Conservation (phyloP, 2,888 invertebrate genomes). For the Ophion costatus region DNA sequence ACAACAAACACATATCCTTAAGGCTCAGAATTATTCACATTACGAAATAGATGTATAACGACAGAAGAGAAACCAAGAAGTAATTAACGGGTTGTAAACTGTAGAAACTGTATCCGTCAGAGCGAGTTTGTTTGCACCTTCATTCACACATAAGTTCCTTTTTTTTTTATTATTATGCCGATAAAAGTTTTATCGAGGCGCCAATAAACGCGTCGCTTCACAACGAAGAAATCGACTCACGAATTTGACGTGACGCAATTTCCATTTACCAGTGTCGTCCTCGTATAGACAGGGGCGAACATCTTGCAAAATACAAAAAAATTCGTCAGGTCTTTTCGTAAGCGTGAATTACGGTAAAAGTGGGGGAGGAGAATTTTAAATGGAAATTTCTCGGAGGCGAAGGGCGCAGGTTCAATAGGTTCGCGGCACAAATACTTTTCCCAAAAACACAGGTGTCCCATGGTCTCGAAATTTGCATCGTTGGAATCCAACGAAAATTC, state of each 20-base stretch:
- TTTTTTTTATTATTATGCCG: constrained; percentile 13
- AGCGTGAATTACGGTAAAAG: not conserved
- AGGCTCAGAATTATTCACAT: constrained; percentile 63
- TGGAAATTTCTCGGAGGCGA: constrained; percentile 46
- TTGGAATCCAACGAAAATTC: too few species aligned
- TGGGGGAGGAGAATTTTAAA: not conserved
- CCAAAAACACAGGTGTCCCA: not conserved
- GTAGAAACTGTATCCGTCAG: constrained; percentile 57
- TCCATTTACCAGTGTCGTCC: constrained; percentile 18
- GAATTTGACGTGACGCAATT: constrained; percentile 32
- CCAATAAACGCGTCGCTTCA: constrained; percentile 25
- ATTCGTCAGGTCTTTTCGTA: constrained; percentile 16
- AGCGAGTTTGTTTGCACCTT: constrained; percentile 9
- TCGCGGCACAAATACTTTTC: constrained; percentile 56
- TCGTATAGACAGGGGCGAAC: not conserved
- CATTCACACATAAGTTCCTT: not conserved
- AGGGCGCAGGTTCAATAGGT: constrained; percentile 55
- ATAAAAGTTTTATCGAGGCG: constrained; percentile 30
- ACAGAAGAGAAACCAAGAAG: constrained; percentile 29
- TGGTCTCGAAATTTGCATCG: too few species aligned
- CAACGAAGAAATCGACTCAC: constrained; percentile 51
- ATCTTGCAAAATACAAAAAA: constrained; percentile 26
- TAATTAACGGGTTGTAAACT: constrained; percentile 56
- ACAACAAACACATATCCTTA: constrained; percentile 64
- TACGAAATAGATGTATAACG: constrained; percentile 57